Conservation (phyloP, 37 sponge, comb jelly and placozoan genomes). For the Aplysina aerophoba region DNA sequence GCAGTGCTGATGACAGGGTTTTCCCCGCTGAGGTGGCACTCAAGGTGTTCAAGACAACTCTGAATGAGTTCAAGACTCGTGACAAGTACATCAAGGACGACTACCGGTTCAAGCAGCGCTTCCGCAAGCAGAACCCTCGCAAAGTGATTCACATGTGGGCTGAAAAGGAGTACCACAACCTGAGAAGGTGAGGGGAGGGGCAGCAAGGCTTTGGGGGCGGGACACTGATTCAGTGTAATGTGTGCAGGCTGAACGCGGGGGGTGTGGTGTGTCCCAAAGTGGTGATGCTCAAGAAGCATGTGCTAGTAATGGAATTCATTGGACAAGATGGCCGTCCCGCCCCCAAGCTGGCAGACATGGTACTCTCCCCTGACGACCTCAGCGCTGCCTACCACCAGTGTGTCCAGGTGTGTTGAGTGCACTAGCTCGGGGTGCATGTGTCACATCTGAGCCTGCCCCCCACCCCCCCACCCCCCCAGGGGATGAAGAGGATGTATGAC, state of each 20-base stretch:
- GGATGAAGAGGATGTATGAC: conserved; percentile 83
- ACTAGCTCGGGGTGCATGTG: no score
- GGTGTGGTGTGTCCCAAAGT: conserved; percentile 87
- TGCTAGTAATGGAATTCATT: conserved; percentile 94
- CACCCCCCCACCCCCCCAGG: conserved; percentile 52
- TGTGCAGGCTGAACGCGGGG: conserved; percentile 57
- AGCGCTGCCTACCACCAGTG: conserved; percentile 88
- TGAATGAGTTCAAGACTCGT: conserved; percentile 95
- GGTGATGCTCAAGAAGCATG: conserved; percentile 82
- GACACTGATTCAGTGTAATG: neutral
- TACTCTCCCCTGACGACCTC: conserved; percentile 59
- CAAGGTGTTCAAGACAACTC: conserved; percentile 97
- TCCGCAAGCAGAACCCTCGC: conserved; percentile 82
- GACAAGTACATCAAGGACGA: conserved; percentile 94
- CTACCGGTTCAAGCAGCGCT: conserved; percentile 78
- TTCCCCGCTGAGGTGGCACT: conserved; percentile 91
- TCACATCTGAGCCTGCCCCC: no score
- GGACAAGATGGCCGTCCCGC: conserved; percentile 84
- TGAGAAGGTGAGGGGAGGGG: conserved; percentile 62
- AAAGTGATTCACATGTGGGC: conserved; percentile 88
- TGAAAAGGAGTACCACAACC: conserved; percentile 95
- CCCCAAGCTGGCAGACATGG: conserved; percentile 81
- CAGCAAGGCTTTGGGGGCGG: neutral
- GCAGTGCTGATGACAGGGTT: conserved; percentile 55
- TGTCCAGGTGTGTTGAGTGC: conserved; percentile 55